Base-by-base conservation (phyloP, 1,140 invertebrate genomes). In the Cardiocondyla obscurior region DNA sequence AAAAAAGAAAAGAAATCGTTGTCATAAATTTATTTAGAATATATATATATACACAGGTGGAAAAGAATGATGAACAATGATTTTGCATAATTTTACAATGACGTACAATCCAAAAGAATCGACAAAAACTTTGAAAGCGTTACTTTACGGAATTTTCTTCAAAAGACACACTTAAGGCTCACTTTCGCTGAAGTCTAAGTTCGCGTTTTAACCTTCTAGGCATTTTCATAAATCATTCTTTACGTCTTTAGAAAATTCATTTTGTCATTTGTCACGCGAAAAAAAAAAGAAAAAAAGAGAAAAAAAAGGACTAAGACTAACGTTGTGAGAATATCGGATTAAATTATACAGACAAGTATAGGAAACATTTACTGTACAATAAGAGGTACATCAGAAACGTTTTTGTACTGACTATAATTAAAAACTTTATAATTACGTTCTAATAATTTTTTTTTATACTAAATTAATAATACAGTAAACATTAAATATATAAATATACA, bases 171-270 rank as follows among this genome's bases (percentile, higher is more conserved):
- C n/a, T n/a, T 44, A 33, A 81, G 65, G 16, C 46, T 16, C 7
- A 57, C 51, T 81, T 81, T 81, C 77, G 77, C 77, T 81, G 6
- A 0, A 44, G 49, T 81, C 19, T 46, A 81, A 81, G 51, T 58
- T 81, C 19, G 12, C 22, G 25, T 55, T 12, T 8, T 12, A 69
- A 46, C 49, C 30, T 28, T 36, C 16, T 72, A 33, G 30, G 36
- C 30, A 69, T 81, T 73, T 81, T 81, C 77, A 81, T 72, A 73
- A 72, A 81, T 81, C 36, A 72, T 36, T 19, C 30, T 44, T 81
- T 16, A 57, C n/a, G 12, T 33, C 51, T 72, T 72, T 72, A 81
- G 51, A 72, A 81, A 69, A 70, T 81, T 7, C 3, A 57, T 57
- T 72, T 81, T 58, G 14, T 81, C 19, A 3, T 30, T 30, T 42